phyloP scores from a whole-genome alignment of 2,888 invertebrate species.

The Escarpia spicata region DNA sequence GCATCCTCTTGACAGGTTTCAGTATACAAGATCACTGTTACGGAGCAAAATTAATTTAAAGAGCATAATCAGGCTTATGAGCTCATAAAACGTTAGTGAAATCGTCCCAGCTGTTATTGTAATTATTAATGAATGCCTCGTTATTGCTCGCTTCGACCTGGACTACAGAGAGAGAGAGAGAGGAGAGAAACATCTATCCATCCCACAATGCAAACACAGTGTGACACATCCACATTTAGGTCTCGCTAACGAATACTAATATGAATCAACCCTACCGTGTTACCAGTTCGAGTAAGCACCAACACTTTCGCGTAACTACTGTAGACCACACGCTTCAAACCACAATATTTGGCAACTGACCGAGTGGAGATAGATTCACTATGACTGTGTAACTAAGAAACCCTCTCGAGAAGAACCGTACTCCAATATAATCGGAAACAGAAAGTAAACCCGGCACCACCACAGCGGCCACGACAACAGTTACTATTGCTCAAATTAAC shows the following conservation, averaged over 20 bases:
- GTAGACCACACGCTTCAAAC: not conserved
- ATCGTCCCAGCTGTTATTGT: not conserved
- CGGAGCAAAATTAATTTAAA: no score
- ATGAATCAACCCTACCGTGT: not conserved
- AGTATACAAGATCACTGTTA: no score
- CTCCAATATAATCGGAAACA: not conserved
- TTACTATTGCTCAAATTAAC: not conserved
- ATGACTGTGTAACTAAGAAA: not conserved
- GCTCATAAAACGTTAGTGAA: no score
- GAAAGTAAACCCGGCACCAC: not conserved
- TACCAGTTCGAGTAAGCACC: not conserved
- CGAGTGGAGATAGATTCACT: not conserved
- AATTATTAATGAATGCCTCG: not conserved
- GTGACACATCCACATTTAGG: not conserved
- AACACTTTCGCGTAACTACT: not conserved
- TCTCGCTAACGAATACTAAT: not conserved
- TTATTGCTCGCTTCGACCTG: not conserved
- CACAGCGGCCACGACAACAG: not conserved
- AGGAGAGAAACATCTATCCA: no score
- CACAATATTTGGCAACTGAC: slow-evolving; percentile 8
- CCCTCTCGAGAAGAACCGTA: not conserved
- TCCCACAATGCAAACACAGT: not conserved
- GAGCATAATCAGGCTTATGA: no score
- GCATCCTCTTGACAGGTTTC: no score
- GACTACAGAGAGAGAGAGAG: no score